Percentiles rank a stretch among this genome's conserved stretches.
phyloP scores from a whole-genome alignment of 2,797 vertebrate genomes.

The Premnoplex brunnescens region DNA sequence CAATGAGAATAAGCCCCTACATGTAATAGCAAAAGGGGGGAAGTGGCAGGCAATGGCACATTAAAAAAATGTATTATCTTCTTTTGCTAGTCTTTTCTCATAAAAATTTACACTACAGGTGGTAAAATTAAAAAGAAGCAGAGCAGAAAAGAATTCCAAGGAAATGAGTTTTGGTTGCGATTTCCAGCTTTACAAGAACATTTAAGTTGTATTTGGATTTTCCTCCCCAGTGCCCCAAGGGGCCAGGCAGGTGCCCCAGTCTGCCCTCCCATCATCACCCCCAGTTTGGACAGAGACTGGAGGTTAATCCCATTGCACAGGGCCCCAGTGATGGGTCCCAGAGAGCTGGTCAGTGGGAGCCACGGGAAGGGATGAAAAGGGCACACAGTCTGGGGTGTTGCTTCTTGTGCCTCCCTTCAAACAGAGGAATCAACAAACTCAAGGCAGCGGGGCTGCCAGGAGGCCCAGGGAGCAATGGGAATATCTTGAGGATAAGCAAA shows the following conservation, averaged over 20 bases:
- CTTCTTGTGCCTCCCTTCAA: background rate
- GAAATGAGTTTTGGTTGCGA: background rate
- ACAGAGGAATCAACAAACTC: background rate
- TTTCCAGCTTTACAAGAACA: background rate
- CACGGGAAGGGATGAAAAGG: background rate
- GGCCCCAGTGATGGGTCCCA: accelerated
- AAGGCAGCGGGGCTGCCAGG: accelerated
- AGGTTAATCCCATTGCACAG: background rate
- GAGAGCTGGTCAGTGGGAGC: background rate
- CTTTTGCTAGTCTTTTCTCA: background rate
- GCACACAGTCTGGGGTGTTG: background rate
- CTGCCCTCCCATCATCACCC: accelerated
- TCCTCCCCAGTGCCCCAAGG: accelerated
- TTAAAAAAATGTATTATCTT: background rate
- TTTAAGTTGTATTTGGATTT: background rate
- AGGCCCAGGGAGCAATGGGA: background rate
- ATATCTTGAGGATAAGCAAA: background rate
- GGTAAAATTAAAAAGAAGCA: background rate
- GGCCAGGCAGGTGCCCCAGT: background rate
- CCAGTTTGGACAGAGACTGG: background rate
- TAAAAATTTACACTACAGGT: background rate
- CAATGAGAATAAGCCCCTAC: background rate
- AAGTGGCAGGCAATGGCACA: background rate
- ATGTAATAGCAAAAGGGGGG: background rate
- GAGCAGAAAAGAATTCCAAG: background rate